These are phyloP conservation scores for Ophonus ardosiacus DNA, from an alignment of 2,888 invertebrate species.

Conservation along the genomic window DNA sequence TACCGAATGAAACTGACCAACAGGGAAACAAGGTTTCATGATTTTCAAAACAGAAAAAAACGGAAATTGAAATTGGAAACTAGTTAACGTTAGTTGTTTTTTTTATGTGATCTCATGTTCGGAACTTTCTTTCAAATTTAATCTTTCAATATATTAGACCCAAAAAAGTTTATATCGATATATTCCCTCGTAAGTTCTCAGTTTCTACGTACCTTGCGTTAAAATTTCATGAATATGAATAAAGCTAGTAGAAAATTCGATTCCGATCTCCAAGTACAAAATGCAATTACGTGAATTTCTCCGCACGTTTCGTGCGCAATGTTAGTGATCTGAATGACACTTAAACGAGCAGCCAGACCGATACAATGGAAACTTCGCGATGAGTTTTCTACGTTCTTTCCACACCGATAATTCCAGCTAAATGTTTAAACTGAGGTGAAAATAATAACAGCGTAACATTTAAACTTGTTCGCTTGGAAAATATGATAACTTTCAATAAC, in stretches of 20 bases:
- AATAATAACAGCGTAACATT: background rate
- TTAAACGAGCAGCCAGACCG: slow-evolving; percentile 12
- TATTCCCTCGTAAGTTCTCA: background rate
- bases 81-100: too few species aligned
- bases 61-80: too few species aligned
- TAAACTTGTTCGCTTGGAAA: background rate
- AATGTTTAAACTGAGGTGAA: background rate
- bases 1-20: too few species aligned
- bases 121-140: too few species aligned
- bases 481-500: background rate
- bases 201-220: background rate
- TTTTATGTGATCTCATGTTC: too few species aligned
- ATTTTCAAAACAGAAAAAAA: too few species aligned
- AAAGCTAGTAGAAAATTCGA: slow-evolving; percentile 32
- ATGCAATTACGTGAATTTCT: slow-evolving; percentile 8
- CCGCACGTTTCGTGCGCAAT: background rate
- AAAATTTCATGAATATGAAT: slow-evolving; percentile 13
- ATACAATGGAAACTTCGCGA: slow-evolving; percentile 21
- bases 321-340: slow-evolving; percentile 24
- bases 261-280: slow-evolving; percentile 30
- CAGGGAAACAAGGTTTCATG: too few species aligned
- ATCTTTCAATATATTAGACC: too few species aligned
- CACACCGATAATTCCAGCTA: background rate
- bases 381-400: slow-evolving; percentile 18
- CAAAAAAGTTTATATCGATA: background rate